Percentiles rank a stretch among this genome's conserved stretches.
Evolutionary conservation across 2,113 vertebrate species (phyloP).

Genomic region (Cavia aperea): DNA sequence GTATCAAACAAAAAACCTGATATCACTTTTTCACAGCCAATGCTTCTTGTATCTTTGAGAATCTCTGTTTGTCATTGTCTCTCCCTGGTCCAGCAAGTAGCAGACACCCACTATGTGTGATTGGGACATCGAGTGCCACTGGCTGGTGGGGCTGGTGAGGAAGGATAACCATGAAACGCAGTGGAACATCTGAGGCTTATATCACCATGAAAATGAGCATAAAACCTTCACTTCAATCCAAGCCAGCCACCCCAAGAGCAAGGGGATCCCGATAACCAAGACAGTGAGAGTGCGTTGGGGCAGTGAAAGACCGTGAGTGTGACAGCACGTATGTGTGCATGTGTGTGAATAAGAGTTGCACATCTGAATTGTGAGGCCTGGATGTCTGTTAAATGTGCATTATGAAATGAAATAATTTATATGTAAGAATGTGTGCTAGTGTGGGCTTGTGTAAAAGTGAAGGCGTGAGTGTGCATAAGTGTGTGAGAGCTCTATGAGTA

Average conservation of each 20-base stretch:
- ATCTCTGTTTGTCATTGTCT: neutral
- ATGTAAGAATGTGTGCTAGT: neutral
- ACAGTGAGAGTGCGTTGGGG: neutral
- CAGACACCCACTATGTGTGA: neutral
- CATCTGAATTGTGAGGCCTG: neutral
- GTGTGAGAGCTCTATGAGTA: neutral
- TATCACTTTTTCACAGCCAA: neutral
- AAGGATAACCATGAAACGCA: neutral
- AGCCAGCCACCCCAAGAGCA: too few relatives aligned
- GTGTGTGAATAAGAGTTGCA: neutral
- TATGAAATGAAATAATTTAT: neutral
- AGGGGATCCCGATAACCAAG: neutral
- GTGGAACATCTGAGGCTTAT: neutral
- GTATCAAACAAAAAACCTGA: neutral
- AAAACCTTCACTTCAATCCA: neutral
- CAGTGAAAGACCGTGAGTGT: too few relatives aligned
- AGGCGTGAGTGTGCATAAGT: neutral
- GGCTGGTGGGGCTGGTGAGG: rapidly evolving
- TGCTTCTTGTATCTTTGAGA: neutral
- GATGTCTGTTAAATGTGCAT: neutral
- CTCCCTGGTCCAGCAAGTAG: neutral
- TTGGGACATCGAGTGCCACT: rapidly evolving
- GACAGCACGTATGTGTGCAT: neutral
- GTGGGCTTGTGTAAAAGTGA: neutral
- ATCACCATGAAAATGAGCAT: neutral